Evolutionary conservation across 2,888 invertebrate species (phyloP).

Genomic region (Trichogramma evanescens): DNA sequence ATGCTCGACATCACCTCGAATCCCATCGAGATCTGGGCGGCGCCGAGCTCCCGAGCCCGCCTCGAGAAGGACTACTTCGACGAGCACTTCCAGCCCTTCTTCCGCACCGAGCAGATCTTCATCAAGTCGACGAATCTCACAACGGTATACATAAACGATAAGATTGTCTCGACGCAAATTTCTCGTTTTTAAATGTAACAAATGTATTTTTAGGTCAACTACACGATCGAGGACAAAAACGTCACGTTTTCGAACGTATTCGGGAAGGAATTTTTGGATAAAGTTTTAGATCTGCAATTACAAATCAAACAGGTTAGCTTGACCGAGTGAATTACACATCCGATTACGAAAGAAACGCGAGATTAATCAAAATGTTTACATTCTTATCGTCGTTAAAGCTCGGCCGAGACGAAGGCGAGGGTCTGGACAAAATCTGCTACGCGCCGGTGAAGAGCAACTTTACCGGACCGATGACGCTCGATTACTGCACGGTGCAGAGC

Average conservation of each 20-base stretch:
- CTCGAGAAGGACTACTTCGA: slow-evolving; percentile 84
- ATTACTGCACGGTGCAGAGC: slow-evolving; percentile 75
- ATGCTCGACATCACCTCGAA: slow-evolving; percentile 71
- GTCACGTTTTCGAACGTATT: slow-evolving; percentile 73
- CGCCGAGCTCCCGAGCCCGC: slow-evolving; percentile 71
- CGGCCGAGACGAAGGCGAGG: slow-evolving; percentile 52
- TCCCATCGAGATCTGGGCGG: slow-evolving; percentile 91
- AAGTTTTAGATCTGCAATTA: slow-evolving; percentile 65
- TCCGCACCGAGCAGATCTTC: slow-evolving; percentile 82
- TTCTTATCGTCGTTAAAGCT: slow-evolving; percentile 35
- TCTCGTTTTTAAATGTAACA: not conserved
- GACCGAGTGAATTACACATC: not conserved
- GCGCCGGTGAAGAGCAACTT: slow-evolving; percentile 69
- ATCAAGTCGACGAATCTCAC: slow-evolving; percentile 59
- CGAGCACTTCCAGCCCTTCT: slow-evolving; percentile 79
- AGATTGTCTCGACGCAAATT: too few species aligned
- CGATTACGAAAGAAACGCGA: not conserved
- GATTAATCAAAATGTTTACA: not conserved
- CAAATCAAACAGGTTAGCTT: slow-evolving; percentile 54
- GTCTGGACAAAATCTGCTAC: slow-evolving; percentile 70
- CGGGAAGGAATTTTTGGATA: slow-evolving; percentile 60
- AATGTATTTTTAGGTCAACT: slow-evolving; percentile 26
- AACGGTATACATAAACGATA: slow-evolving; percentile 44
- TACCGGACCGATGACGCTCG: slow-evolving; percentile 50
- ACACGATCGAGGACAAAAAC: slow-evolving; percentile 37